Conservation (phyloP, 1,140 invertebrate genomes). For the Drosophila navojoa region DNA sequence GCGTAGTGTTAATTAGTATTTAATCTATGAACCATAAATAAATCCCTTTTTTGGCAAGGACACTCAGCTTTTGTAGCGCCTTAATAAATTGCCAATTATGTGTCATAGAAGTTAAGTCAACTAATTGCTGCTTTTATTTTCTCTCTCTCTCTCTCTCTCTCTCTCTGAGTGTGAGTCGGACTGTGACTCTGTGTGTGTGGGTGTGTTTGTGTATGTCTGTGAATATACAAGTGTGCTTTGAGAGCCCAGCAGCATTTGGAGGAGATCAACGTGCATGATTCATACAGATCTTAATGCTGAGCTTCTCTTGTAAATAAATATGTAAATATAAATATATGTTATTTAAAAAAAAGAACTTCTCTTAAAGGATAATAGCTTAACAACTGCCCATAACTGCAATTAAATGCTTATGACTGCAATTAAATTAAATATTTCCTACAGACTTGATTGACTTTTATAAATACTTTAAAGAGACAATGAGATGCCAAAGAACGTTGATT, state of each 20-base stretch:
- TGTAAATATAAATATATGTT: too few species aligned
- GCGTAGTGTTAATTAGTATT: constrained; percentile 81
- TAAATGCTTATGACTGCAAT: too few species aligned
- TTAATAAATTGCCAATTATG: constrained; percentile 77
- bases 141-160: constrained; percentile 3
- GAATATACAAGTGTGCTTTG: neutral
- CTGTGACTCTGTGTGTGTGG: constrained; percentile 1
- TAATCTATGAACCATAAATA: constrained; percentile 83
- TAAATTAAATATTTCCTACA: too few species aligned
- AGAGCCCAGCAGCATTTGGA: neutral
- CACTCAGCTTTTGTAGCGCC: constrained; percentile 65
- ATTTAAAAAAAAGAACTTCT: too few species aligned
- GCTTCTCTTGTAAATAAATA: too few species aligned
- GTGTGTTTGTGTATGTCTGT: constrained; percentile 11
- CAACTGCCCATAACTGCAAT: too few species aligned
- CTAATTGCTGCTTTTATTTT: constrained; percentile 71
- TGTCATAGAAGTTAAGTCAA: constrained; percentile 74
- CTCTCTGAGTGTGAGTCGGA: neutral
- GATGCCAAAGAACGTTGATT: too few species aligned
- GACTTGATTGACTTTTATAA: too few species aligned
- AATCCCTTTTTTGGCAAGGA: constrained; percentile 69
- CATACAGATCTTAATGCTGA: too few species aligned
- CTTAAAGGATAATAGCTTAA: too few species aligned
- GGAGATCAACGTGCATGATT: too few species aligned
- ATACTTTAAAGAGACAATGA: too few species aligned